phyloP scores from a whole-genome alignment of 64 coral and sea anemone genomes.

The Stylophora pistillata region DNA sequence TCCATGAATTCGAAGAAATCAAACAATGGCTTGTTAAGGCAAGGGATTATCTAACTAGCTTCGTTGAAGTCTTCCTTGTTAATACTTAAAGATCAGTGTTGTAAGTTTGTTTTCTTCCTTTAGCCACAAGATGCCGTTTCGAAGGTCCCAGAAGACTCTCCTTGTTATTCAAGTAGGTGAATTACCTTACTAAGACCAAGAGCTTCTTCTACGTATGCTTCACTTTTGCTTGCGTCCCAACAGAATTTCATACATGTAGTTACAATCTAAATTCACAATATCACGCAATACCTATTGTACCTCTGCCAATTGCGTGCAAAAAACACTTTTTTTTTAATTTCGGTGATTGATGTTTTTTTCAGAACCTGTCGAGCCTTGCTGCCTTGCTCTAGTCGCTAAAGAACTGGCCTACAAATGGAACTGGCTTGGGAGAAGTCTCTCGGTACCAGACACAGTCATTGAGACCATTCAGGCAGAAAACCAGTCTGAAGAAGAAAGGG shows the following conservation, averaged over 20 bases:
- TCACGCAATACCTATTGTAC: background rate
- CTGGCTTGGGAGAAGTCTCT: slow-evolving; percentile 9
- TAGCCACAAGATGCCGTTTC: background rate
- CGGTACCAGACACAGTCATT: background rate
- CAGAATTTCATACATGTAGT: too few species aligned
- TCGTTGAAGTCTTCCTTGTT: too few species aligned
- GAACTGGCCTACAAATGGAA: background rate
- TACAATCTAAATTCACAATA: background rate
- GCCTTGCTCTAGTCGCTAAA: slow-evolving; percentile 11
- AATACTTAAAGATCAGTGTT: too few species aligned
- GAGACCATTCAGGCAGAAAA: slow-evolving; percentile 1
- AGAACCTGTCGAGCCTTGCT: background rate
- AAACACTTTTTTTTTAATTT: background rate
- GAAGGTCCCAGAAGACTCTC: slow-evolving; percentile 12
- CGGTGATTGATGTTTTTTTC: background rate
- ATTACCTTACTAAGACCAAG: too few species aligned
- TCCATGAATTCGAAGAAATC: slow-evolving; percentile 55
- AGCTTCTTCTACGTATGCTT: too few species aligned
- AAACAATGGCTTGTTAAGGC: slow-evolving; percentile 29
- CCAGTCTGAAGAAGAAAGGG: background rate
- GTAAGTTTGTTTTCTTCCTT: background rate
- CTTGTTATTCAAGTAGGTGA: slow-evolving; percentile 3
- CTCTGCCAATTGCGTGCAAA: background rate
- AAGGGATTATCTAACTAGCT: background rate
- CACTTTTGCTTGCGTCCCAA: too few species aligned